A percentile compares a stretch with the other conserved stretches of the same genome.
Evolutionary conservation across 2,113 vertebrate species (phyloP).

Genomic region (Ceyx margarethae): DNA sequence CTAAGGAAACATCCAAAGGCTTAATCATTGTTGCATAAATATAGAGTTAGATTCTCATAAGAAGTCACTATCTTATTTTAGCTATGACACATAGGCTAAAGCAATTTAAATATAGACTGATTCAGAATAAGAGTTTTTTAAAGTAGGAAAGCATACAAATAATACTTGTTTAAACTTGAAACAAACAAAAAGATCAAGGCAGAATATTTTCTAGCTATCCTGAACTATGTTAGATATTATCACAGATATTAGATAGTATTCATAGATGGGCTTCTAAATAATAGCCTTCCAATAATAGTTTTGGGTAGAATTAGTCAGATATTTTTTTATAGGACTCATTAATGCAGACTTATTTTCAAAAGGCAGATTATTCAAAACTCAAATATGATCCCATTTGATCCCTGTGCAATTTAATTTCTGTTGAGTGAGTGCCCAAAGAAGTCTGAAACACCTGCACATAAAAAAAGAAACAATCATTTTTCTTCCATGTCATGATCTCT

Average conservation of each 20-base stretch:
- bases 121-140: conserved; percentile 4
- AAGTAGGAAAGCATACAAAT: conserved; percentile 18
- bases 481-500: background rate
- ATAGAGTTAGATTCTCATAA: conserved; percentile 38
- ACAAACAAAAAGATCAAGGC: background rate
- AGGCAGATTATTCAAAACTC: background rate
- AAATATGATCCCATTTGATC: background rate
- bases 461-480: background rate
- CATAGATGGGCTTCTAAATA: background rate
- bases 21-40: conserved; percentile 61
- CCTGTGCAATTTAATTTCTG: background rate
- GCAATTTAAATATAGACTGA: conserved; percentile 45
- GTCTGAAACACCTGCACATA: background rate
- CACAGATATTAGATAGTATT: background rate
- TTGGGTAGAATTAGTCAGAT: background rate
- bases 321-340: background rate
- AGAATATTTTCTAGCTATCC: background rate
- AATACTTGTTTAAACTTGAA: background rate
- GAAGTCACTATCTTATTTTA: conserved; percentile 64
- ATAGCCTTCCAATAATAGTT: background rate
- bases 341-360: background rate
- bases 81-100: conserved; percentile 52
- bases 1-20: conserved; percentile 40
- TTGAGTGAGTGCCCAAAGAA: background rate
- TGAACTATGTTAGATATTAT: background rate